Percentiles rank a stretch among this genome's conserved stretches.
These are phyloP conservation scores for Octomys mimax DNA, from an alignment of 2,797 vertebrate species.

Conservation along the genomic window DNA sequence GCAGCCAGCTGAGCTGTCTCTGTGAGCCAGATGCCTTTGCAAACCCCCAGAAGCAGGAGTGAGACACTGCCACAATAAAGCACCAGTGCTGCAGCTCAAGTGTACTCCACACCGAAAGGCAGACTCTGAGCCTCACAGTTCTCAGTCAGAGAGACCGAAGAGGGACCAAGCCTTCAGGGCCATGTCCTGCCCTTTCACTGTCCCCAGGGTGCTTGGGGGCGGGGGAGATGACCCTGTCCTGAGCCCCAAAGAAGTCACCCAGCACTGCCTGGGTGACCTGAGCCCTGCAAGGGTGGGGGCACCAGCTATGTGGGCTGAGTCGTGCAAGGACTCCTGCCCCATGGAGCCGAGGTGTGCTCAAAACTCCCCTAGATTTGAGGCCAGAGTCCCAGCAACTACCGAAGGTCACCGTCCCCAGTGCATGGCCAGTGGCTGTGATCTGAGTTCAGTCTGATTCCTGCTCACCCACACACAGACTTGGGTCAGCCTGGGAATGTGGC, in stretches of 20 bases:
- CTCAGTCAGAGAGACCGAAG: neutral
- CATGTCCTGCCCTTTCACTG: neutral
- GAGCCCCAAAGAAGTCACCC: neutral
- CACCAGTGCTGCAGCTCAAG: neutral
- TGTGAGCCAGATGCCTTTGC: neutral
- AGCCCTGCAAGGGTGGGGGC: neutral
- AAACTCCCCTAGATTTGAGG: too few species aligned
- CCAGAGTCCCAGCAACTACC: too few species aligned
- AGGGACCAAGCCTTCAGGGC: neutral
- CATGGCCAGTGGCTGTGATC: neutral
- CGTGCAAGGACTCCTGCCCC: too few species aligned
- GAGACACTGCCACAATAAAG: constrained; percentile 9
- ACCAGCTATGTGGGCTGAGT: neutral
- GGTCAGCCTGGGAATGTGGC: neutral
- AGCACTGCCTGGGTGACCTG: neutral
- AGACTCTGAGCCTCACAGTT: neutral
- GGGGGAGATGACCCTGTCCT: neutral
- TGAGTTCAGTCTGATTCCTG: neutral
- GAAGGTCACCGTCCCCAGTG: too few species aligned
- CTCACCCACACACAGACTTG: neutral
- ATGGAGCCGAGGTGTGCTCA: too few species aligned
- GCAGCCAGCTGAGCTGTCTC: neutral
- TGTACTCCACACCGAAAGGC: neutral
- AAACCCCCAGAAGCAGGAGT: neutral
- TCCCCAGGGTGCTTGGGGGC: neutral